Evolutionary conservation across 2,797 vertebrate species (phyloP), one percentile per base, ranked within the genome.

Genomic region (Taeniopygia guttata): DNA sequence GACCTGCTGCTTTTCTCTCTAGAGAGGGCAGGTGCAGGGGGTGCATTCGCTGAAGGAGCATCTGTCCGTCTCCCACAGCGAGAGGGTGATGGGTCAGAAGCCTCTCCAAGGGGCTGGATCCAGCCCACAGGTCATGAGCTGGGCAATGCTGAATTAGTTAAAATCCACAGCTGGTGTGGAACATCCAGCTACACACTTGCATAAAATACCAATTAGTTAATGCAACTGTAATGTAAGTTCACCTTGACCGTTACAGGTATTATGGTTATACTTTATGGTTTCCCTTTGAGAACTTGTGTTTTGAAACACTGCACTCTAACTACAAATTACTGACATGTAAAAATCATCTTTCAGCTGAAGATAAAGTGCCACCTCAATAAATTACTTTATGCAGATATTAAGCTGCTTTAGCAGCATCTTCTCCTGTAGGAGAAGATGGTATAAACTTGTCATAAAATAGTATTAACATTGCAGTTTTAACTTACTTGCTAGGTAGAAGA

Each of bases 21-120:
- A 51, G 89, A 62, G 89, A 94, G 70, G 51, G 63, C 92, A 92
- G 91, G 59, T 87, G 87, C 84, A 92, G 45, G 29, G 70, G 23
- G 42, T 48, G 34, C 9, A 19, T 55, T 58, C 10, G 19, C 84
- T 87, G 81, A 84, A 74, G 75, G 36, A 84, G 56, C 86, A 79
- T 38, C 75, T 89, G 87, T 67, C 84, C 21, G 11, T 56, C 70
- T 69, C 58, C 29, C 0, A 0, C 52, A 27, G 55, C 3, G 22
- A 77, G 70, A 63, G 79, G 74, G 60, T 10, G 34, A 82, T 16
- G 34, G 70, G 55, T 92, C 87, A 91, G 40, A 75, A 92, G 36
- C 59, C 51, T 87, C 54, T 60, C 43, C 38, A 32, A 78, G 58
- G 58, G 55, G 59, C 66, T 64, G 70, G 46, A 40, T 75, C 19